These are phyloP conservation scores for Hydractinia echinata DNA, from an alignment of 30 jellyfish, hydroid and myxozoan genomes.

Conservation along the genomic window DNA sequence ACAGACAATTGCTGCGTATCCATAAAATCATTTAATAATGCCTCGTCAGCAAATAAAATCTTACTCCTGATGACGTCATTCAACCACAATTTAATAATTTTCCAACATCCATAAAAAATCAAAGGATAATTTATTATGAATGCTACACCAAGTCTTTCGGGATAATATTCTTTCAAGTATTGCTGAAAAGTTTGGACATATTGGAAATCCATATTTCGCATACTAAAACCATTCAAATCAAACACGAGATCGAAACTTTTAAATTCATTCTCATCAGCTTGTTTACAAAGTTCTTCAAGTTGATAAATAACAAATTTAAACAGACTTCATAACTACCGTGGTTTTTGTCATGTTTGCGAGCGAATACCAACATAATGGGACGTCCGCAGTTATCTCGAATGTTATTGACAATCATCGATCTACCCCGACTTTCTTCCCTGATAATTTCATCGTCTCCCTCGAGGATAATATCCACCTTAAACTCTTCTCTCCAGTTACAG, in stretches of 20 bases:
- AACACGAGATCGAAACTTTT: slow-evolving; percentile 47
- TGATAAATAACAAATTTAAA: background rate
- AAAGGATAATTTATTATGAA: slow-evolving; percentile 66
- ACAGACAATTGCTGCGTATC: slow-evolving; percentile 43
- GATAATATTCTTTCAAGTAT: slow-evolving; percentile 68
- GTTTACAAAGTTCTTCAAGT: slow-evolving; percentile 37
- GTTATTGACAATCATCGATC: slow-evolving; percentile 31
- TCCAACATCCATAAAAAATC: slow-evolving; percentile 90
- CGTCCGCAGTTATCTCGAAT: slow-evolving; percentile 67
- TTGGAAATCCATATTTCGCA: slow-evolving; percentile 69
- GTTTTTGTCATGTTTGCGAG: slow-evolving; percentile 8
- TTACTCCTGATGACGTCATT: slow-evolving; percentile 82
- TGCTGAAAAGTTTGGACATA: slow-evolving; percentile 51
- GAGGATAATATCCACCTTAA: slow-evolving; percentile 35
- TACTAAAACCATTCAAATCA: slow-evolving; percentile 67
- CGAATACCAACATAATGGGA: slow-evolving; percentile 22
- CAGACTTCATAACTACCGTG: slow-evolving; percentile 18
- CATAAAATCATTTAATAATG: slow-evolving; percentile 53
- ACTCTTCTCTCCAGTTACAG: slow-evolving; percentile 66
- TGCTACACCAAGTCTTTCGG: slow-evolving; percentile 83
- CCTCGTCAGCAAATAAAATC: slow-evolving; percentile 50
- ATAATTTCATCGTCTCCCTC: slow-evolving; percentile 45
- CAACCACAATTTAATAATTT: slow-evolving; percentile 65
- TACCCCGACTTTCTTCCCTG: slow-evolving; percentile 53
- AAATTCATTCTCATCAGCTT: slow-evolving; percentile 52